phyloP scores from a whole-genome alignment of 2,888 invertebrate species.

The Epinotia brunnichana region DNA sequence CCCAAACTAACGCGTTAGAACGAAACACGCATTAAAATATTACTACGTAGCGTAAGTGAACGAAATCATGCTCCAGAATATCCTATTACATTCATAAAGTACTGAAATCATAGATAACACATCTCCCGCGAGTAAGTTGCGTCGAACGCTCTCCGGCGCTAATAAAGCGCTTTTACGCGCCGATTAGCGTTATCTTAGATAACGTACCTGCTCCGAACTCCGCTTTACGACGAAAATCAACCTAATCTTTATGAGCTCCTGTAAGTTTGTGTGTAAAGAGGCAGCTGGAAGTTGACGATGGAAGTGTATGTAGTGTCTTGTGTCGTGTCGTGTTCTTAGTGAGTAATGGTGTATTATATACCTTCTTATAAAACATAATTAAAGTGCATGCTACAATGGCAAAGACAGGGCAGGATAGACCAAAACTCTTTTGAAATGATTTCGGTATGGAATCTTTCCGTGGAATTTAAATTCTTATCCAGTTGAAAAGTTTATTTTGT shows the following conservation, averaged over 20 bases:
- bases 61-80: not conserved
- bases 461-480: too few species aligned
- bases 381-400: too few species aligned
- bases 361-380: too few species aligned
- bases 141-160: not conserved
- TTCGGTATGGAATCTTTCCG: too few species aligned
- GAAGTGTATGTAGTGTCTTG: not conserved
- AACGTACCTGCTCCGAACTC: constrained; percentile 28
- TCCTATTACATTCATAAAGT: not conserved
- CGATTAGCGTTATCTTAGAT: constrained; percentile 37
- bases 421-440: too few species aligned
- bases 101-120: not conserved
- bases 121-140: constrained; percentile 16
- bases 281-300: not conserved
- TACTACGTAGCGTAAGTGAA: too few species aligned
- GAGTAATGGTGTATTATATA: not conserved
- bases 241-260: constrained; percentile 37
- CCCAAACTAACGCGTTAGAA: not conserved
- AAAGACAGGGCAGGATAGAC: too few species aligned
- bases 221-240: constrained; percentile 33
- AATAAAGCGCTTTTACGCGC: constrained; percentile 36
- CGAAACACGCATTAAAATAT: not conserved
- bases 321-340: too few species aligned
- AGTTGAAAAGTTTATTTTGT: too few species aligned
- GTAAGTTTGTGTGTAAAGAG: constrained; percentile 7